phyloP scores from a whole-genome alignment of 1,140 invertebrate species.

The Frieseomelitta varia region DNA sequence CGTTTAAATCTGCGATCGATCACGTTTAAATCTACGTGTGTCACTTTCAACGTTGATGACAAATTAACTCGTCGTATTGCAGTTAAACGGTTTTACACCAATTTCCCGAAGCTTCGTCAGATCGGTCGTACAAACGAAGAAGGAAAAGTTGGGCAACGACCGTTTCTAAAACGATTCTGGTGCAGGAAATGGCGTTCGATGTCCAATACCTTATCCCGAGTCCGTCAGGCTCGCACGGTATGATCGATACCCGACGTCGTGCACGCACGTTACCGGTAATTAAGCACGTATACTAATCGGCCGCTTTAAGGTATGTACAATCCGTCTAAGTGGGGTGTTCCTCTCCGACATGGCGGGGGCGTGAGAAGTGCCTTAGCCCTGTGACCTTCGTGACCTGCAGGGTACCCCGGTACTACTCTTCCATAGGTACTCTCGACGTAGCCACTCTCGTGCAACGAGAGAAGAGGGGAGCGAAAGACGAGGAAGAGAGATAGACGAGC shows the following conservation, averaged over 20 bases:
- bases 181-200: slow-evolving; percentile 21
- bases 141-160: neutral
- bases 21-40: no score
- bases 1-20: no score
- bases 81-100: no score
- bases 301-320: slow-evolving; percentile 77
- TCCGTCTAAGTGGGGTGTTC: slow-evolving; percentile 78
- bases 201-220: slow-evolving; percentile 8
- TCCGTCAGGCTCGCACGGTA: slow-evolving; percentile 34
- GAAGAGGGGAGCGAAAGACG: slow-evolving; percentile 20
- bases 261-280: slow-evolving; percentile 79
- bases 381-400: slow-evolving; percentile 78
- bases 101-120: neutral
- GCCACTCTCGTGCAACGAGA: slow-evolving; percentile 53
- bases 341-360: slow-evolving; percentile 77
- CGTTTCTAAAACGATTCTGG: neutral
- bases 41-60: no score
- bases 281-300: slow-evolving; percentile 81
- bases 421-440: slow-evolving; percentile 66
- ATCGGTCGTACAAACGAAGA: neutral
- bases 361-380: slow-evolving; percentile 82
- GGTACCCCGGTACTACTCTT: slow-evolving; percentile 69
- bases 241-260: slow-evolving; percentile 77
- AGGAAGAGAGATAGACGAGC: neutral
- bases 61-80: no score